Evolutionary conservation across 2,113 vertebrate species (phyloP), one percentile per base, ranked within the genome.

Genomic region (Sphaerodactylus townsendi): DNA sequence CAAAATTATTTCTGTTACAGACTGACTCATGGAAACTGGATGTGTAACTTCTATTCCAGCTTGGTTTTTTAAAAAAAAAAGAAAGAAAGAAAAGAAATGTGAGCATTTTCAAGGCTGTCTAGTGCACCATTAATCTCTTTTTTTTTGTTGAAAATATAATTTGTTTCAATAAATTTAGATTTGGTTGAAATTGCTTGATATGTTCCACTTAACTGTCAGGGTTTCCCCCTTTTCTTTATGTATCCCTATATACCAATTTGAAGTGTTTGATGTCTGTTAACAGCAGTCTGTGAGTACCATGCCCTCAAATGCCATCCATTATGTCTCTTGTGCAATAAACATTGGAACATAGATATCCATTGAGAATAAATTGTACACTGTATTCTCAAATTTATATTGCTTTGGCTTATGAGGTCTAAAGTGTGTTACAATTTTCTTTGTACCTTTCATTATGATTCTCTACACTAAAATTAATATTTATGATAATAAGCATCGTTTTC

Each of bases 161-260:
- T 44, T 19, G 46, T 79, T 91, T 72, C 85, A 77, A 59, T 85
- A 70, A 92, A 74, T 78, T 44, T 64, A 3, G 10, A 4, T 88
- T 39, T 92, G 85, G 86, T 89, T 56, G 70, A 78, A 89, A 89
- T 85, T 87, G 75, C 78, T 86, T 72, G 82, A 85, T n/a, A 28
- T 14, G 85, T 89, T 83, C 71, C 68, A 37, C n/a, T 0, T 64
- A 46, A 84, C 79, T 87, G 44, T 81, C 23, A 69, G 44, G 44
- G 9, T 44, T 9, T 44, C 44, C 44, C 44, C 88, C 70, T 92
- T 85, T 21, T 28, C 9, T 80, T 77, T 86, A 85, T 62, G 79
- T 84, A 33, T 65, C 89, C 68, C 50, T 93, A 91, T 87, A 88
- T 68, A 50, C 37, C 62, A 74, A 73, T 88, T 88, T 87, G 85